A percentile compares a stretch with the other conserved stretches of the same genome.
phyloP scores from a whole-genome alignment of 2,888 invertebrate species.

The Aplocera efformata region DNA sequence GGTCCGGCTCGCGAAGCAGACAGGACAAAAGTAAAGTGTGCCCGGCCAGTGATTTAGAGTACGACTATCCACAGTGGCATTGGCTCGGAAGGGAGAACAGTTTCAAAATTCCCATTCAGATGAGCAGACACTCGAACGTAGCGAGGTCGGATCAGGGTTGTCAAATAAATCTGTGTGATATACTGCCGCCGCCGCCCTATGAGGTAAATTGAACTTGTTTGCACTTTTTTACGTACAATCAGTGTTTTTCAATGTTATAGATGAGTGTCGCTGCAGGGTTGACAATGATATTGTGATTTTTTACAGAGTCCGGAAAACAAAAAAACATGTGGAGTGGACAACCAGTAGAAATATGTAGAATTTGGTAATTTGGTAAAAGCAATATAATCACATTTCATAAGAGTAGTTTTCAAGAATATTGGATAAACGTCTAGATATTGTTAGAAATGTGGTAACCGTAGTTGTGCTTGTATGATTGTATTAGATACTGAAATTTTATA shows the following conservation, averaged over 20 bases:
- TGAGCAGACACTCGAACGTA: conserved; percentile 70
- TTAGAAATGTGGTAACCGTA: conserved; percentile 32
- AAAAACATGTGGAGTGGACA: conserved; percentile 41
- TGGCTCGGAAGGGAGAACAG: conserved; percentile 76
- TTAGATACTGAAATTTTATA: conserved; percentile 56
- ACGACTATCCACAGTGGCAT: conserved; percentile 77
- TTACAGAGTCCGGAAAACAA: conserved; percentile 72
- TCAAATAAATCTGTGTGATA: conserved; percentile 83
- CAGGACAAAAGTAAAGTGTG: conserved; percentile 77
- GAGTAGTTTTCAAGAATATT: conserved; percentile 21
- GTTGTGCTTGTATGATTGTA: conserved; percentile 56
- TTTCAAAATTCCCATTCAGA: conserved; percentile 77
- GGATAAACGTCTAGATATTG: conserved; percentile 18
- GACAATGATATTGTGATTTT: conserved; percentile 37
- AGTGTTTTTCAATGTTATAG: conserved; percentile 37
- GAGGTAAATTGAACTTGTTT: conserved; percentile 75
- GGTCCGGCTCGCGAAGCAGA: conserved; percentile 71
- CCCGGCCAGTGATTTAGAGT: conserved; percentile 74
- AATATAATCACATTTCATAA: conserved; percentile 47
- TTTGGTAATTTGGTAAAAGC: conserved; percentile 41
- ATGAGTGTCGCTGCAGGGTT: conserved; percentile 29
- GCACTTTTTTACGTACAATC: conserved; percentile 42
- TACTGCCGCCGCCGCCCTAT: conserved; percentile 83
- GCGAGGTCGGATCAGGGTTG: conserved; percentile 75
- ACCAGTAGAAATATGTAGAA: conserved; percentile 26